Evolutionary conservation across 2,113 vertebrate species (phyloP).

Genomic region (Laticauda colubrina): DNA sequence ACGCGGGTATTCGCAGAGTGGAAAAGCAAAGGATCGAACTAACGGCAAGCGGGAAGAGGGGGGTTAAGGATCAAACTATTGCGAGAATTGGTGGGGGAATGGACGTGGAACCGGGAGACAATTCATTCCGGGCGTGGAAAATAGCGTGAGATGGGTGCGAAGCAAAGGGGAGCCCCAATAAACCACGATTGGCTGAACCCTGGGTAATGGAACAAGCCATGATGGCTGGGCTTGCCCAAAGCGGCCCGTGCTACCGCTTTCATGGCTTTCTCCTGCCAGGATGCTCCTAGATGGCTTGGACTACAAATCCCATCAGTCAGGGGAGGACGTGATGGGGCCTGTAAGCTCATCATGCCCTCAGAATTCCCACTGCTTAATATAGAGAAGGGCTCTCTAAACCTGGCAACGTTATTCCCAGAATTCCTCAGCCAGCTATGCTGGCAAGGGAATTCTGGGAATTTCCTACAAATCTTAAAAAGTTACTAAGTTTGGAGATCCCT

Average conservation of each 20-base stretch:
- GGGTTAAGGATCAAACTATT: background rate
- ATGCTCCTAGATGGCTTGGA: background rate
- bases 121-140: background rate
- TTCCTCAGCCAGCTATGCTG: background rate
- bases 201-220: background rate
- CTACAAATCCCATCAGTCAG: background rate
- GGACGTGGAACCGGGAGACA: background rate
- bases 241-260: background rate
- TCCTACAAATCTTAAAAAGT: background rate
- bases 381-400: too few species aligned
- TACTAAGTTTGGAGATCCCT: background rate
- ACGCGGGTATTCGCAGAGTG: background rate
- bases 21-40: background rate
- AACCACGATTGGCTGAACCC: background rate
- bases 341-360: background rate
- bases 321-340: background rate
- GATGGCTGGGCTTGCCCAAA: background rate
- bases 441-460: background rate
- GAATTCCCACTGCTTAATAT: background rate
- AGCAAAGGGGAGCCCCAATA: background rate
- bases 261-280: background rate
- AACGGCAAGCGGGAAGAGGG: background rate
- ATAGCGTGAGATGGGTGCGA: background rate
- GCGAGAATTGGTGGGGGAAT: background rate
- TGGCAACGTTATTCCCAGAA: background rate